These are phyloP conservation scores for Actenoides hombroni DNA, from an alignment of 2,113 vertebrate species.

Conservation along the genomic window DNA sequence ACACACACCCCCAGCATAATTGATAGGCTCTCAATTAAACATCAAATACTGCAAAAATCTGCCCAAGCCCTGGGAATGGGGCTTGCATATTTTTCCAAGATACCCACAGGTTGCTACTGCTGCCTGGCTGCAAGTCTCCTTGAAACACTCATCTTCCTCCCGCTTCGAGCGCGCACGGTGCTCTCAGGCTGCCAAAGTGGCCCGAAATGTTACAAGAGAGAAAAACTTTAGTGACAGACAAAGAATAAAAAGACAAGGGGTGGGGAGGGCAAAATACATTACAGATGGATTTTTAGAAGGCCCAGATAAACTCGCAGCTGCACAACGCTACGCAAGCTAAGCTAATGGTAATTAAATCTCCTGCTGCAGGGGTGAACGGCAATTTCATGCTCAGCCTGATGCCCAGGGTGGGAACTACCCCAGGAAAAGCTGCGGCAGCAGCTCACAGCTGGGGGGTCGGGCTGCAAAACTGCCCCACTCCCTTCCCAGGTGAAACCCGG, in stretches of 20 bases:
- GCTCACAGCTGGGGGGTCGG: accelerated
- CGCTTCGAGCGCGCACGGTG: accelerated
- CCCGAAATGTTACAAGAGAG: background rate
- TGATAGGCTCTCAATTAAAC: background rate
- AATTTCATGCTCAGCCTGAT: background rate
- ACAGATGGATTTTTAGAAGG: slow-evolving; percentile 24
- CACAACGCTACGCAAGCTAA: slow-evolving; percentile 4
- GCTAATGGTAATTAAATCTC: slow-evolving; percentile 54
- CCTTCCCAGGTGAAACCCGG: background rate
- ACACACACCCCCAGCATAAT: background rate
- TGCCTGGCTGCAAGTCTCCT: background rate
- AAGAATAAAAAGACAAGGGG: background rate
- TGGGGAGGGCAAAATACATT: accelerated
- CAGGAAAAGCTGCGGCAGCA: background rate
- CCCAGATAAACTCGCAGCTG: slow-evolving; percentile 34
- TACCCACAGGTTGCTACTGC: background rate
- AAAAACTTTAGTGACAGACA: background rate
- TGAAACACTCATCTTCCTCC: background rate
- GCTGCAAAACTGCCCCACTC: accelerated
- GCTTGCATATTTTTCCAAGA: background rate
- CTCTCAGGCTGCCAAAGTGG: background rate
- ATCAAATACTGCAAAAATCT: background rate
- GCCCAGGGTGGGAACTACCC: background rate
- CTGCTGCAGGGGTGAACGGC: slow-evolving; percentile 35
- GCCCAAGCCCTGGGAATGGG: background rate